Percentiles rank a stretch among this genome's conserved stretches.
Conservation (phyloP, 1,140 invertebrate genomes). For the Papilio aristodemus region DNA sequence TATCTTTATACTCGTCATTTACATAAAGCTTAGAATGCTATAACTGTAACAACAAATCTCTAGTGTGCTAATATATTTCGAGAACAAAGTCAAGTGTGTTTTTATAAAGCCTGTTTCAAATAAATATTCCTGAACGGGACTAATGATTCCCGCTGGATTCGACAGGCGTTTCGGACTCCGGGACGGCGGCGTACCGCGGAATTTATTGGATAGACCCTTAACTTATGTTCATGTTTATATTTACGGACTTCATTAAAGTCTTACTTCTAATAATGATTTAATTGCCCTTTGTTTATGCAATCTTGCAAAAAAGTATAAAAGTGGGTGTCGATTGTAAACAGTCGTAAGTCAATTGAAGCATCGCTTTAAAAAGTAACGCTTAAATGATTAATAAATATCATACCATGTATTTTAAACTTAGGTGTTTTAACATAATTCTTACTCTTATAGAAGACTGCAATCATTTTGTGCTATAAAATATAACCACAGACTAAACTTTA, state of each 20-base stretch:
- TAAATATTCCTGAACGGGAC: constrained; percentile 73
- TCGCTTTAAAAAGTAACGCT: too few species aligned
- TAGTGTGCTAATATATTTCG: not conserved
- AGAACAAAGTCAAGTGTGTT: not conserved
- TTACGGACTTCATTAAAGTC: constrained; percentile 49
- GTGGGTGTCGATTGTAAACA: too few species aligned
- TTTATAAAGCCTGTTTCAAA: constrained; percentile 52
- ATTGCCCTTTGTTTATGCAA: not conserved
- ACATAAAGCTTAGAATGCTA: constrained; percentile 20
- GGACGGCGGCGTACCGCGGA: constrained; percentile 61
- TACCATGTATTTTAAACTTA: too few species aligned
- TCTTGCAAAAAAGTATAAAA: too few species aligned
- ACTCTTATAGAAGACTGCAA: too few species aligned
- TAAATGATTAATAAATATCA: too few species aligned
- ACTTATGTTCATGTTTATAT: constrained; percentile 39
- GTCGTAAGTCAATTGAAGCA: too few species aligned
- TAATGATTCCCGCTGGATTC: constrained; percentile 74
- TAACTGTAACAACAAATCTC: too few species aligned
- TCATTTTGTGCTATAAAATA: too few species aligned
- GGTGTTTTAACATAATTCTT: too few species aligned
- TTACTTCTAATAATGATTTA: constrained; percentile 1
- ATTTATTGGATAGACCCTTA: constrained; percentile 65
- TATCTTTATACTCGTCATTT: constrained; percentile 29
- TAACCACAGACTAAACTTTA: too few species aligned
- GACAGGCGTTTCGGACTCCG: constrained; percentile 61